These are phyloP conservation scores for Ataeniobius toweri DNA, from an alignment of 2,797 vertebrate species.

Conservation along the genomic window DNA sequence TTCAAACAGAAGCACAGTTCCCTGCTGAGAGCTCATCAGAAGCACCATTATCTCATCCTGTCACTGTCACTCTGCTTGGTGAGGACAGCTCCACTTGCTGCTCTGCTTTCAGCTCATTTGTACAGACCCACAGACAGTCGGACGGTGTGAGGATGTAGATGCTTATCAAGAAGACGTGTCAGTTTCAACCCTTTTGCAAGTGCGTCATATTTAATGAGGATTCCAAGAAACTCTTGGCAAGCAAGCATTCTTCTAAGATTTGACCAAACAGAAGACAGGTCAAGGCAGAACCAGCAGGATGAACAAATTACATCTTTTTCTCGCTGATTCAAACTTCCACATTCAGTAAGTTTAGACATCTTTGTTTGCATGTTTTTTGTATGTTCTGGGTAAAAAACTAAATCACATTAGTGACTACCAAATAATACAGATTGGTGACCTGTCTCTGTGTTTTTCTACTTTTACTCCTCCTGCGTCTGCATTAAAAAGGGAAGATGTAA, in stretches of 20 bases:
- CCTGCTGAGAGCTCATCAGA: not conserved
- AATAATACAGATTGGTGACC: not conserved
- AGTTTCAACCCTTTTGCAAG: not conserved
- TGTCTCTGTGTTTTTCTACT: not conserved
- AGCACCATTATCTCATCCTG: not conserved
- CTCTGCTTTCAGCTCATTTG: slow-evolving; percentile 14
- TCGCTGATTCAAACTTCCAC: not conserved
- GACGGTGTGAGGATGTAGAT: not conserved
- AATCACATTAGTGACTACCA: not conserved
- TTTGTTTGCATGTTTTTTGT: not conserved
- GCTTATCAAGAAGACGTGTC: not conserved
- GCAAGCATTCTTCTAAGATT: not conserved
- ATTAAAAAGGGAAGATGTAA: not conserved
- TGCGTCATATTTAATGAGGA: not conserved
- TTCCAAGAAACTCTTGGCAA: slow-evolving; percentile 1
- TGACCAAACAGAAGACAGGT: not conserved
- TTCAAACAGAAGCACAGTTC: not conserved
- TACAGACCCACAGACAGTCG: slow-evolving; percentile 1
- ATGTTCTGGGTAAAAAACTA: not conserved
- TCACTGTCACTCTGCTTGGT: not conserved
- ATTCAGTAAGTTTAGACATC: not conserved
- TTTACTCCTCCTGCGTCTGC: too few relatives aligned
- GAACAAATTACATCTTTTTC: rapidly evolving
- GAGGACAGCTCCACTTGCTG: slow-evolving; percentile 6
- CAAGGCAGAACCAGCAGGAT: not conserved